Conservation (phyloP, 2,797 vertebrate genomes). For the Sebastolobus altivelis region DNA sequence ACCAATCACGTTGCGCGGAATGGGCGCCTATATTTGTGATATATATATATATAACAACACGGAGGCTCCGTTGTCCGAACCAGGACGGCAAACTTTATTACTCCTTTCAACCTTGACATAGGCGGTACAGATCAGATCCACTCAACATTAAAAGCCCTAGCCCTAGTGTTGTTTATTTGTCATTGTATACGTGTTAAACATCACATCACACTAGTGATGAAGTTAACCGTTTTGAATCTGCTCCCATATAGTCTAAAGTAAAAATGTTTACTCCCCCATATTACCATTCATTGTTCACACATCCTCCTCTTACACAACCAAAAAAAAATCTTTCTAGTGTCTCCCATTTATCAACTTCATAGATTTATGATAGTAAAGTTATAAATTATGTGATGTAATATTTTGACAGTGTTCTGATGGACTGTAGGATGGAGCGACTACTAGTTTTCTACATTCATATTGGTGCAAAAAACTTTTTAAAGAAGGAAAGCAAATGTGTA, state of each 20-base stretch:
- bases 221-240: constrained; percentile 4
- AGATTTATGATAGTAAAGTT: not conserved
- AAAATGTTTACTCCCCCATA: not conserved
- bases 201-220: not conserved
- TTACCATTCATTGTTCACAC: not conserved
- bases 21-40: no score
- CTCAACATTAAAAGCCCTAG: no score
- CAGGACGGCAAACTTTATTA: no score
- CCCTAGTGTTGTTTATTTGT: no score
- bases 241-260: constrained; percentile 7
- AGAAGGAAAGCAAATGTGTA: not conserved
- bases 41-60: no score
- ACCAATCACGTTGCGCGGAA: no score
- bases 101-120: no score
- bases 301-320: not conserved
- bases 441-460: not conserved
- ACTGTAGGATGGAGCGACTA: not conserved
- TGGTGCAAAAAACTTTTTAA: not conserved
- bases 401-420: not conserved
- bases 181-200: constrained; percentile 13
- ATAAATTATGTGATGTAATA: not conserved
- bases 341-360: not conserved
- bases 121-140: no score
- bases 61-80: no score
- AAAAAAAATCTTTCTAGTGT: not conserved